Conservation (phyloP, 2,888 invertebrate species). For the Dorcus hopei region DNA sequence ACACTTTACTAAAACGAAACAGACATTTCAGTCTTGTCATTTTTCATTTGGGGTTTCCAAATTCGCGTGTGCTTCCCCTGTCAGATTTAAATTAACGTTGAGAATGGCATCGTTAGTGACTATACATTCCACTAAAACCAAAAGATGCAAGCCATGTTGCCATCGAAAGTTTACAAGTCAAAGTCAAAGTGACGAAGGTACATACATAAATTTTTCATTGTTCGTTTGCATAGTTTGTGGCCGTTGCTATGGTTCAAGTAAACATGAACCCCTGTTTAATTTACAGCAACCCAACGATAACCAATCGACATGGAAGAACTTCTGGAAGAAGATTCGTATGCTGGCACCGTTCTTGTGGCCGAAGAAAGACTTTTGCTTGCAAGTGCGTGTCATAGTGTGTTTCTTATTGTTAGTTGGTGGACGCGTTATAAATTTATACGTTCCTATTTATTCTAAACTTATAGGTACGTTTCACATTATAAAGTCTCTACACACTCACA, state of each 20-base stretch:
- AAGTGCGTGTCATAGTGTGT: conserved; percentile 80
- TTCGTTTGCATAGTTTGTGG: too few relatives aligned
- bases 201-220: too few relatives aligned
- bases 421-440: conserved; percentile 83
- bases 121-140: conserved; percentile 9
- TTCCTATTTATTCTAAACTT: conserved; percentile 88
- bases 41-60: too few relatives aligned
- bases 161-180: conserved; percentile 12
- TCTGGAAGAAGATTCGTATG: conserved; percentile 72
- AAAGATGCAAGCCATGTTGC: conserved; percentile 4
- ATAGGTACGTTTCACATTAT: conserved; percentile 65
- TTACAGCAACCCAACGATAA: conserved; percentile 53
- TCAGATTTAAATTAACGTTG: too few relatives aligned
- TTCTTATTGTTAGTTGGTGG: conserved; percentile 73
- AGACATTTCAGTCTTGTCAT: too few relatives aligned
- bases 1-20: too few relatives aligned
- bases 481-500: background rate
- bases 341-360: conserved; percentile 95
- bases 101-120: too few relatives aligned
- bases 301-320: conserved; percentile 75
- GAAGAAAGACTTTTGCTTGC: conserved; percentile 70
- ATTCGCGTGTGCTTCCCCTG: too few relatives aligned
- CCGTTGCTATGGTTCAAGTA: too few relatives aligned
- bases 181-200: conserved; percentile 7
- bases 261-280: too few relatives aligned